A percentile compares a stretch with the other conserved stretches of the same genome.
Evolutionary conservation across 2,888 invertebrate species (phyloP).

Genomic region (Drosophila paucipuncta): DNA sequence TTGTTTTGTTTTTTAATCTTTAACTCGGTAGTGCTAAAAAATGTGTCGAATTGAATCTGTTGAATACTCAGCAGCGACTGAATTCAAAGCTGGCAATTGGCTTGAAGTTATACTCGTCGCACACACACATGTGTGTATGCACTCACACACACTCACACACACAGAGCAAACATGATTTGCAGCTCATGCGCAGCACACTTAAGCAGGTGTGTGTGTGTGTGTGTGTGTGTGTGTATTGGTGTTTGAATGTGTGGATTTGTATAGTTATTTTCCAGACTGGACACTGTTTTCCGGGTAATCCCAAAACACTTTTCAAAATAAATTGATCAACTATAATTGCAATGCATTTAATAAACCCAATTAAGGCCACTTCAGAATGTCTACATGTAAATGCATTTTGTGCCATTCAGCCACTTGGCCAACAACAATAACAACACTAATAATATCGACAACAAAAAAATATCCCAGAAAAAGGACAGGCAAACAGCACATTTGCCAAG

Average conservation of each 20-base stretch:
- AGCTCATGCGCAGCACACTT: constrained; percentile 29
- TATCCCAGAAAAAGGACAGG: constrained; percentile 61
- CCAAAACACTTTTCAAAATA: constrained; percentile 30
- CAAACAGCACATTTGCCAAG: constrained; percentile 57
- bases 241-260: constrained; percentile 6
- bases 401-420: constrained; percentile 21
- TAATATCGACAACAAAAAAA: constrained; percentile 19
- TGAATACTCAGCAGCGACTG: constrained; percentile 82
- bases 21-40: constrained; percentile 7
- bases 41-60: constrained; percentile 69
- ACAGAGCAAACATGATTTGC: constrained; percentile 37
- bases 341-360: constrained; percentile 41
- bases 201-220: constrained; percentile 22
- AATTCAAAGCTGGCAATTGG: constrained; percentile 75
- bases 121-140: constrained; percentile 18
- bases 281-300: constrained; percentile 53
- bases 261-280: background rate
- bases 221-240: constrained; percentile 2
- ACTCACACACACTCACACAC: constrained; percentile 2
- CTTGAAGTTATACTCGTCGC: constrained; percentile 81
- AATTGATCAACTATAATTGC: constrained; percentile 17
- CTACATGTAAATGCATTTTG: background rate
- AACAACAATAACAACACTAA: constrained; percentile 8
- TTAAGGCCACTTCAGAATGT: constrained; percentile 44
- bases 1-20: constrained; percentile 13